Evolutionary conservation across 2,797 vertebrate genomes (phyloP).

Genomic region (Mormyrops attenuatus): DNA sequence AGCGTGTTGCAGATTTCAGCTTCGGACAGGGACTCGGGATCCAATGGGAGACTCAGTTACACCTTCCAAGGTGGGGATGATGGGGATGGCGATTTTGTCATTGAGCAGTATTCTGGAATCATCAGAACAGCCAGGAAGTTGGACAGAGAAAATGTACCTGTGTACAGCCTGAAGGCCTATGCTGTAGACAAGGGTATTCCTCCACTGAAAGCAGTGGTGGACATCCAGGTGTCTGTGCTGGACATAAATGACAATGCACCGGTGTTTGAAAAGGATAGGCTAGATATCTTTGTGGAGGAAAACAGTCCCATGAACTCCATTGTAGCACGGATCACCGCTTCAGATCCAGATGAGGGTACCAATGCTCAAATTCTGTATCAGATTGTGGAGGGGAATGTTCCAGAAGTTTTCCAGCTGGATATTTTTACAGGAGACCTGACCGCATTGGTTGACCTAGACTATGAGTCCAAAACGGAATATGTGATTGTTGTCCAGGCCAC

Average conservation of each 20-base stretch:
- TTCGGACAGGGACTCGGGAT: conserved; percentile 72
- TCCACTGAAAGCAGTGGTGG: conserved; percentile 67
- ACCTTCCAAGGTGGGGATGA: conserved; percentile 79
- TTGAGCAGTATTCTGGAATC: conserved; percentile 77
- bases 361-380: conserved; percentile 85
- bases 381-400: conserved; percentile 80
- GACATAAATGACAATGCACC: conserved; percentile 83
- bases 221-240: conserved; percentile 70
- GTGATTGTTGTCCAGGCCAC: conserved; percentile 83
- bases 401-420: conserved; percentile 80
- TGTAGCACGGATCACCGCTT: conserved; percentile 68
- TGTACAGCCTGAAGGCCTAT: conserved; percentile 70
- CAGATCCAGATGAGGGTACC: conserved; percentile 76
- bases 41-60: conserved; percentile 74
- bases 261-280: conserved; percentile 75
- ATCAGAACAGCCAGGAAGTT: conserved; percentile 74
- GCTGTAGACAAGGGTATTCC: conserved; percentile 76
- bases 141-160: conserved; percentile 74
- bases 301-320: conserved; percentile 78
- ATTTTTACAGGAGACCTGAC: conserved; percentile 79
- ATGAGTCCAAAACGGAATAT: conserved; percentile 70
- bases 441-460: conserved; percentile 75
- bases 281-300: conserved; percentile 75
- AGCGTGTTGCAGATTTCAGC: conserved; percentile 79
- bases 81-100: conserved; percentile 79